phyloP scores from a whole-genome alignment of 1,140 invertebrate genomes.

The Drosophila erecta region DNA sequence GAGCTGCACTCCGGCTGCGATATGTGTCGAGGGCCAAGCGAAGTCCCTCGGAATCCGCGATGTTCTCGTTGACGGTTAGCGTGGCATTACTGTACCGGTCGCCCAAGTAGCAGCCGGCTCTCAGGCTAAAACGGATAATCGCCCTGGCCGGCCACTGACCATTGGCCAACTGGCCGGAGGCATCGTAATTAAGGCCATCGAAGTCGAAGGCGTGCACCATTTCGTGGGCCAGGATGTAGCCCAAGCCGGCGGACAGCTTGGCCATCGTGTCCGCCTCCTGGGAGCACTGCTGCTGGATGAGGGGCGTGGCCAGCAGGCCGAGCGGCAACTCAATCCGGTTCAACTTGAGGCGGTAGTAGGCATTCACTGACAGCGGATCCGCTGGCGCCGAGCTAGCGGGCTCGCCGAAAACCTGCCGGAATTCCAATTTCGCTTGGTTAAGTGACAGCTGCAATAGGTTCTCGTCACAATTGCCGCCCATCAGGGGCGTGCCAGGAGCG shows the following conservation, averaged over 20 bases:
- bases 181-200: conserved; percentile 77
- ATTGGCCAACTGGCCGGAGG: conserved; percentile 47
- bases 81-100: conserved; percentile 60
- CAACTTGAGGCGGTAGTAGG: conserved; percentile 70
- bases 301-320: conserved; percentile 55
- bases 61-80: conserved; percentile 74
- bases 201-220: conserved; percentile 79
- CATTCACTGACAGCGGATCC: conserved; percentile 69
- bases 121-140: conserved; percentile 67
- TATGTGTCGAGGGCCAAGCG: conserved; percentile 66
- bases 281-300: conserved; percentile 15
- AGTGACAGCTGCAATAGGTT: conserved; percentile 62
- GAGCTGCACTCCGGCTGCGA: not conserved
- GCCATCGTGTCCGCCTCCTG: conserved; percentile 3
- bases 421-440: conserved; percentile 22
- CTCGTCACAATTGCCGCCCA: conserved; percentile 48
- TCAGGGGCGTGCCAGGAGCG: not conserved
- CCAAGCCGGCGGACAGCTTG: conserved; percentile 50
- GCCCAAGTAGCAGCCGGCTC: conserved; percentile 61
- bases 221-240: conserved; percentile 74
- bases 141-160: conserved; percentile 59
- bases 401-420: conserved; percentile 31
- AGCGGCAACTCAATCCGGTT: conserved; percentile 75
- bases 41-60: conserved; percentile 75
- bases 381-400: conserved; percentile 1